Conservation (phyloP, 2,888 invertebrate species). For the Parelbella ahira region DNA sequence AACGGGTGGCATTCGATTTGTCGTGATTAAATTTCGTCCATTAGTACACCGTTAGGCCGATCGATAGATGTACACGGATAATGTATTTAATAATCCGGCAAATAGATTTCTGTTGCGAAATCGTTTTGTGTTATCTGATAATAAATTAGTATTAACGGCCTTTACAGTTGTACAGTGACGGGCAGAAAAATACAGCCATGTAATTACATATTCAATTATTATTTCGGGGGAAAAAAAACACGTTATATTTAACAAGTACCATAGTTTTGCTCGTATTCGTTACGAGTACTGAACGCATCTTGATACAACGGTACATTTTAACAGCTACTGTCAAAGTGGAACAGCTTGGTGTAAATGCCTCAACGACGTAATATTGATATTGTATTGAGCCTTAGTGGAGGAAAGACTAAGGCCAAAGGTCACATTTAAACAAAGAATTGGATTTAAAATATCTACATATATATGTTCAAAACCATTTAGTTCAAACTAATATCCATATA, state of each 20-base stretch:
- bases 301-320: too few relatives aligned
- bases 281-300: neutral
- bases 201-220: slow-evolving; percentile 21
- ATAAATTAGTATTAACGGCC: slow-evolving; percentile 27
- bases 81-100: slow-evolving; percentile 65
- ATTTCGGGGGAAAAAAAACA: too few relatives aligned
- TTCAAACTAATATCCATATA: too few relatives aligned
- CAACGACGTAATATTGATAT: too few relatives aligned
- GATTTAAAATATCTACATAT: too few relatives aligned
- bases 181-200: slow-evolving; percentile 7
- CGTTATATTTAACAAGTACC: slow-evolving; percentile 6
- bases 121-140: slow-evolving; percentile 44
- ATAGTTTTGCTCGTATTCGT: slow-evolving; percentile 1
- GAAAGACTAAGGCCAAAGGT: too few relatives aligned
- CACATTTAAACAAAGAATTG: too few relatives aligned
- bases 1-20: slow-evolving; percentile 79
- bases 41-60: slow-evolving; percentile 70
- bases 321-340: too few relatives aligned
- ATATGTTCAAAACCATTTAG: too few relatives aligned
- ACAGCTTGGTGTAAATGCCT: too few relatives aligned
- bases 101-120: slow-evolving; percentile 60
- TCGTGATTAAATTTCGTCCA: slow-evolving; percentile 79
- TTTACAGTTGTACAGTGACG: slow-evolving; percentile 25
- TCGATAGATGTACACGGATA: slow-evolving; percentile 62
- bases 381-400: too few relatives aligned